A percentile compares a stretch with the other conserved stretches of the same genome.
Evolutionary conservation across 1,140 invertebrate species (phyloP).

Genomic region (Panagrolaimus sp.): DNA sequence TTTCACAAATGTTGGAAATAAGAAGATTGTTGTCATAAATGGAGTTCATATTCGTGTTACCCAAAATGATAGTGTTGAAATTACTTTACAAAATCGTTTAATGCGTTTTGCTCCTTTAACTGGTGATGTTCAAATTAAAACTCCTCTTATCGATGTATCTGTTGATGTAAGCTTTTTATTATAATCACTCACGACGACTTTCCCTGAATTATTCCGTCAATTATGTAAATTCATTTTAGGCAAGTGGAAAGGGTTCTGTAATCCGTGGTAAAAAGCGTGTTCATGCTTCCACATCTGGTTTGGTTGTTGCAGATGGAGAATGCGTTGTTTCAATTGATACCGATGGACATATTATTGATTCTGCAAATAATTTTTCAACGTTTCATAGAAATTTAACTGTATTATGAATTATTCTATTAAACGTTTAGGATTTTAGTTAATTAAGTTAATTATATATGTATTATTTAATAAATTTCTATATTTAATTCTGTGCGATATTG

Average conservation of each 20-base stretch:
- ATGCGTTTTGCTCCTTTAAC: slow-evolving; percentile 2
- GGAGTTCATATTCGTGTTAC: neutral
- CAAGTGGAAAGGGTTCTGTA: neutral
- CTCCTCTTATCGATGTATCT: neutral
- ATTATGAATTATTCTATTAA: too few relatives aligned
- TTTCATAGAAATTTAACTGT: too few relatives aligned
- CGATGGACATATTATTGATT: too few relatives aligned
- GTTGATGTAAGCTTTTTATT: neutral
- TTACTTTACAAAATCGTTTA: neutral
- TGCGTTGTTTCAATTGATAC: slow-evolving; percentile 6
- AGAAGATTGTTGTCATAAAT: neutral
- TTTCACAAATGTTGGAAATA: neutral
- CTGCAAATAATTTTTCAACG: too few relatives aligned
- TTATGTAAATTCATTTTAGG: neutral
- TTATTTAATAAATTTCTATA: too few relatives aligned
- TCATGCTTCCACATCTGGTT: neutral
- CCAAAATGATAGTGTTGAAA: neutral
- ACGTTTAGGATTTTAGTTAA: too few relatives aligned
- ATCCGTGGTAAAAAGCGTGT: neutral
- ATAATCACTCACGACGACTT: too few relatives aligned
- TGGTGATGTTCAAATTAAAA: slow-evolving; percentile 4
- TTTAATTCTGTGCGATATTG: too few relatives aligned
- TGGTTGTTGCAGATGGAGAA: neutral
- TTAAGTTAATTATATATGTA: too few relatives aligned
- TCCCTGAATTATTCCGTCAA: neutral